A percentile compares a stretch with the other conserved stretches of the same genome.
Conservation (phyloP, 2,797 vertebrate genomes). For the Sebastes baramenuke region DNA sequence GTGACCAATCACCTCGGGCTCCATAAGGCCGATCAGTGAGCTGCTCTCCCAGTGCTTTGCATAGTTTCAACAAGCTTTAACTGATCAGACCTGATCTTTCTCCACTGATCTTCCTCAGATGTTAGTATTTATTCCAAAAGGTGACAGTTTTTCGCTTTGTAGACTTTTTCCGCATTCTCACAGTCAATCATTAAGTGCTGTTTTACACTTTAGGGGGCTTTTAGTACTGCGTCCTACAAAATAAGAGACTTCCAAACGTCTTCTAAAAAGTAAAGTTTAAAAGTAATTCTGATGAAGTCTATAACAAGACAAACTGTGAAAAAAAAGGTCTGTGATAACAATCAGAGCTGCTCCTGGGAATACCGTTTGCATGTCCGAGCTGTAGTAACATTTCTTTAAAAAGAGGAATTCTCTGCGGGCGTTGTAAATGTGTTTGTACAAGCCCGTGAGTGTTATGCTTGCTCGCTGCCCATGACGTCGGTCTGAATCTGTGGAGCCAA, state of each 20-base stretch:
- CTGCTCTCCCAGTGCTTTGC: not conserved
- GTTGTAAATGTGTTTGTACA: slow-evolving; percentile 62
- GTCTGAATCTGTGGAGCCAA: slow-evolving; percentile 56
- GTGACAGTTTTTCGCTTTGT: not conserved
- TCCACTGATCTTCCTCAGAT: not conserved
- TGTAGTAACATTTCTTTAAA: slow-evolving; percentile 1
- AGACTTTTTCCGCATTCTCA: not conserved
- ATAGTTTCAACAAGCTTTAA: not conserved
- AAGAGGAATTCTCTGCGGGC: slow-evolving; percentile 33
- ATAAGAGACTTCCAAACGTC: not conserved
- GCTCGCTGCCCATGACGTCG: slow-evolving; percentile 55
- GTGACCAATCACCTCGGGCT: not conserved
- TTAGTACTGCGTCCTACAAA: not conserved
- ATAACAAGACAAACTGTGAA: not conserved
- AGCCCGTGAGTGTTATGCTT: slow-evolving; percentile 59
- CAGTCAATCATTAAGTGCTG: not conserved
- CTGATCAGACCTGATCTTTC: not conserved
- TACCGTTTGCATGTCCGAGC: not conserved
- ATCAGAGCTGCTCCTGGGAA: not conserved
- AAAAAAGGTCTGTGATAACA: not conserved
- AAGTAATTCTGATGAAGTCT: not conserved
- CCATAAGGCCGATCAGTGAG: not conserved
- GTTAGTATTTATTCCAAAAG: not conserved
- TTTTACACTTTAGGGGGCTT: not conserved
- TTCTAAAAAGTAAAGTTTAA: not conserved